These are phyloP conservation scores for Neoaliturus tenellus DNA, from an alignment of 2,888 invertebrate genomes.

Conservation along the genomic window DNA sequence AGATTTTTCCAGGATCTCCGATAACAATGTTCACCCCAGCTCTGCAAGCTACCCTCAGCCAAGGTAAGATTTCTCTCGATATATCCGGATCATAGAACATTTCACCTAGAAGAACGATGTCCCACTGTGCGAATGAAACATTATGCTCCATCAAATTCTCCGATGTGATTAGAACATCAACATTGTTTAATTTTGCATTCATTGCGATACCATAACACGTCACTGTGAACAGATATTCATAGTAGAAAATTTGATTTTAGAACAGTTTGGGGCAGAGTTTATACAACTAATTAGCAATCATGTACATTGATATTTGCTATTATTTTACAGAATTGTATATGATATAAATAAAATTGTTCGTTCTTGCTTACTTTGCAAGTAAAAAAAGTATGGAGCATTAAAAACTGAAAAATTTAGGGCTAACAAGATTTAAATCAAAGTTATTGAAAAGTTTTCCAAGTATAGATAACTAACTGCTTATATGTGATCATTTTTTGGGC, in stretches of 20 bases:
- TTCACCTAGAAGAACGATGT: conserved; percentile 80
- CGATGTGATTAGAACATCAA: conserved; percentile 71
- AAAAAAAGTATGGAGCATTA: too few relatives aligned
- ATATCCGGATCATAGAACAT: conserved; percentile 82
- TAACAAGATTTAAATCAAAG: too few relatives aligned
- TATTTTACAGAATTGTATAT: too few relatives aligned
- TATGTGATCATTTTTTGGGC: too few relatives aligned
- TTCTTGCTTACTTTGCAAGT: too few relatives aligned
- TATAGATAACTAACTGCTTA: too few relatives aligned
- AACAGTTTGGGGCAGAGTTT: too few relatives aligned
- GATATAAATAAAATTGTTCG: too few relatives aligned
- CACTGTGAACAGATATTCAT: conserved; percentile 71
- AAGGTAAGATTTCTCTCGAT: conserved; percentile 74
- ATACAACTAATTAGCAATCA: too few relatives aligned
- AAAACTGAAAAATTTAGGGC: too few relatives aligned
- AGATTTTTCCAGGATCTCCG: conserved; percentile 77
- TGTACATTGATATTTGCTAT: too few relatives aligned
- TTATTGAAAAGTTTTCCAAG: too few relatives aligned
- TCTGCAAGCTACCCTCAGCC: conserved; percentile 73
- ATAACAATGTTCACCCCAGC: conserved; percentile 74
- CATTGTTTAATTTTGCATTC: conserved; percentile 75
- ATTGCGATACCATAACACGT: conserved; percentile 74
- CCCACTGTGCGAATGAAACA: conserved; percentile 70
- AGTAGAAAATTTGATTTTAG: not conserved
- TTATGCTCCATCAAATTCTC: conserved; percentile 72